phyloP scores from a whole-genome alignment of 92 coral and sea anemone genomes.

The Paragorgia papillata region DNA sequence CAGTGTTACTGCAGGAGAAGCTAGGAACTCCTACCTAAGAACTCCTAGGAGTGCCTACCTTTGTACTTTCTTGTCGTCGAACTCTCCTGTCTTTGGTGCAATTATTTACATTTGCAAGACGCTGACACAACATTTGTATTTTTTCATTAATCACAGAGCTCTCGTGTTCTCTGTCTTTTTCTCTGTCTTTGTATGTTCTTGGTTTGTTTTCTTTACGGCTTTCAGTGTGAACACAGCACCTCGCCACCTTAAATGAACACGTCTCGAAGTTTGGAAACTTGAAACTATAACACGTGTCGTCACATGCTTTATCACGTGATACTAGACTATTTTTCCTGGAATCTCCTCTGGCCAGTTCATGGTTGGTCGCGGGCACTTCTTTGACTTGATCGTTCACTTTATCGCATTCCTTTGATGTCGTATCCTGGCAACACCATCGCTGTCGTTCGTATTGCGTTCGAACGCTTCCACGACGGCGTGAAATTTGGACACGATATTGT shows the following conservation, averaged over 20 bases:
- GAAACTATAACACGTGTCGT: background rate
- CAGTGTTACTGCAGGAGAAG: too few relatives aligned
- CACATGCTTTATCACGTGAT: conserved; percentile 6
- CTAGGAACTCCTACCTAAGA: too few relatives aligned
- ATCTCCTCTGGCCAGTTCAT: conserved; percentile 8
- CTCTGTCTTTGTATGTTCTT: conserved; percentile 4
- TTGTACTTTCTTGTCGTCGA: background rate
- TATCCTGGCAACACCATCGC: conserved; percentile 9
- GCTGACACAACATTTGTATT: conserved; percentile 20
- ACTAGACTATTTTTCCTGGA: background rate
- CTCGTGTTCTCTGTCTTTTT: background rate
- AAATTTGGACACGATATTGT: background rate
- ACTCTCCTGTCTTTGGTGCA: conserved; percentile 8
- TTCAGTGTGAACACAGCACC: conserved; percentile 18
- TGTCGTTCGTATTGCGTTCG: conserved; percentile 21
- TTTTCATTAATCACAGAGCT: background rate
- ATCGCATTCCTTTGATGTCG: background rate
- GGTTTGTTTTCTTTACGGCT: conserved; percentile 12
- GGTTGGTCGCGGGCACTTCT: conserved; percentile 7
- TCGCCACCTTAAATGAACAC: conserved; percentile 28
- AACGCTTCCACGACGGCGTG: conserved; percentile 23
- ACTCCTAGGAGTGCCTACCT: too few relatives aligned
- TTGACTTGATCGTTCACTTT: background rate
- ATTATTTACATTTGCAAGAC: background rate
- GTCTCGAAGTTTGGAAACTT: conserved; percentile 33